Conservation (phyloP, 2,888 invertebrate genomes). For the Spilosoma lubricipeda region DNA sequence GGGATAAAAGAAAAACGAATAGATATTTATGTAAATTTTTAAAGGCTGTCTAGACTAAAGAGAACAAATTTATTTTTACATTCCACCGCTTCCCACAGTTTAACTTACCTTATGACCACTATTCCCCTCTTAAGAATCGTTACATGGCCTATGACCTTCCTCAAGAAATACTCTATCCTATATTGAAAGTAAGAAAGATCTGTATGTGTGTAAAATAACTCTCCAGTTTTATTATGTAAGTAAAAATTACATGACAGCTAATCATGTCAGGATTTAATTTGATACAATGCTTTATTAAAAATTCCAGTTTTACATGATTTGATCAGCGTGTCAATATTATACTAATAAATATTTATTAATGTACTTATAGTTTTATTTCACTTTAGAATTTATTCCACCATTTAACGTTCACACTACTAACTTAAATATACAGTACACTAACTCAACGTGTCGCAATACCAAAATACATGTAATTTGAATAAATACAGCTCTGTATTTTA, state of each 20-base stretch:
- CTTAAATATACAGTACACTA: background rate
- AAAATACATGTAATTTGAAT: constrained; percentile 44
- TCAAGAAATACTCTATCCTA: background rate
- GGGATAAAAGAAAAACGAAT: background rate
- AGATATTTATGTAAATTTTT: background rate
- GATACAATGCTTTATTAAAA: background rate
- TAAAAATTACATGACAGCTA: background rate
- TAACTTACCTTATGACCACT: background rate
- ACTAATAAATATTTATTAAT: background rate
- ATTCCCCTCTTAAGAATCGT: background rate
- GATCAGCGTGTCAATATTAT: no score
- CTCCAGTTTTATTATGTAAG: background rate
- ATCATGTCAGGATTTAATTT: no score
- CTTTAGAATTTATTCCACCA: background rate
- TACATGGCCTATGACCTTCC: background rate
- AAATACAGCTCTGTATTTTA: constrained; percentile 41
- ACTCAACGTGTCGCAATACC: constrained; percentile 24
- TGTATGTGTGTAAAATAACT: no score
- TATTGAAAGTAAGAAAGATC: no score
- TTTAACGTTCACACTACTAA: background rate
- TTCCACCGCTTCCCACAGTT: background rate
- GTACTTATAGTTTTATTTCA: background rate
- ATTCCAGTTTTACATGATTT: background rate
- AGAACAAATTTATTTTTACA: background rate
- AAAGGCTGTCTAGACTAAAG: no score